A percentile compares a stretch with the other conserved stretches of the same genome.
Conservation (phyloP, 2,797 vertebrate genomes). For the Smutsia temminckii region DNA sequence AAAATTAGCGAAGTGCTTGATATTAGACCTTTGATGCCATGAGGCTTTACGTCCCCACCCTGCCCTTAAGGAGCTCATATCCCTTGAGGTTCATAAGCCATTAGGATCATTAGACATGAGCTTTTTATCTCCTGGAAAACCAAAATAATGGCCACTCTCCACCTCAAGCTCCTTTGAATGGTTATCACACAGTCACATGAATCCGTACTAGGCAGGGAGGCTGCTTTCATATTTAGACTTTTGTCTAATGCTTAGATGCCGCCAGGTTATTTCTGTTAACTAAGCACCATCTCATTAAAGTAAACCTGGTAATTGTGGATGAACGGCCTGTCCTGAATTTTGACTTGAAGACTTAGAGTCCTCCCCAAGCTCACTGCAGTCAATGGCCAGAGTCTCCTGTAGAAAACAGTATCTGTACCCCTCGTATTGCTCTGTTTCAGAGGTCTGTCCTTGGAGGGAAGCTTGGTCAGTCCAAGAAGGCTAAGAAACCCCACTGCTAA, state of each 20-base stretch:
- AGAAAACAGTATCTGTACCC: not conserved
- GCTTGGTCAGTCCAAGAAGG: not conserved
- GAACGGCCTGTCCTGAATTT: not conserved
- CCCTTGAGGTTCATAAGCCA: not conserved
- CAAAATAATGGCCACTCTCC: not conserved
- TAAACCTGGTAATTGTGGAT: not conserved
- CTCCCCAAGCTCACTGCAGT: not conserved
- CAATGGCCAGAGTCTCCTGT: fast-evolving
- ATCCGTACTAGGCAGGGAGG: not conserved
- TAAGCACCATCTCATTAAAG: not conserved
- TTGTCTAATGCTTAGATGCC: not conserved
- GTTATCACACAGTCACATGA: fast-evolving
- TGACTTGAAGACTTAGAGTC: not conserved
- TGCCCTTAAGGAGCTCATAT: not conserved
- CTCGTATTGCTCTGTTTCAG: not conserved
- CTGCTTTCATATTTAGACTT: not conserved
- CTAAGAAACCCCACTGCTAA: not conserved
- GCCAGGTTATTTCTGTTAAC: not conserved
- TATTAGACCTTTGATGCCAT: not conserved
- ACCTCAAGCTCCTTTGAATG: not conserved
- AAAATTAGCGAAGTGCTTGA: not conserved
- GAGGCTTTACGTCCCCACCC: not conserved
- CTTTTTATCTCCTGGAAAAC: not conserved
- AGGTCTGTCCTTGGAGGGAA: not conserved
- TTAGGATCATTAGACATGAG: not conserved